Base-by-base conservation (phyloP, 2,888 invertebrate genomes). In the Glyphotaelius pellucidus region DNA sequence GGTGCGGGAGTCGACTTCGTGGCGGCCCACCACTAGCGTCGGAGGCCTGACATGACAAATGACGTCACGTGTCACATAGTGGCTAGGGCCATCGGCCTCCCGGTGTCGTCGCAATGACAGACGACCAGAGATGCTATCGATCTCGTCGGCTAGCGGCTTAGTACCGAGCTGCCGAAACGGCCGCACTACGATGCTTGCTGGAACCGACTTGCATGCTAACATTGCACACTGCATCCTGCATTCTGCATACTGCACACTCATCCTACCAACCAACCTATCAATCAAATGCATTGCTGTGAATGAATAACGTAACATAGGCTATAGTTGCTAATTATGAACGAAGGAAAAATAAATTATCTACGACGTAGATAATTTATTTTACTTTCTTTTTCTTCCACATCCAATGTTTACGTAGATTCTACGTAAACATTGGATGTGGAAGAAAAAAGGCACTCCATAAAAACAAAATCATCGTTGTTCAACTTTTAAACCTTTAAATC, bases 11-110 rank as follows among this genome's bases (percentile, higher is more conserved):
- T 32, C 38, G 89, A 25, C 25, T 67, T 35, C 38, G 89, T 30
- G 80, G 89, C 42, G 80, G 80, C 32, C 35, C 32, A 32, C 25
- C 25, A 35, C n/a, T 30, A 80, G 30, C n/a, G 89, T 80, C 79
- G 38, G 80, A n/a, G 35, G 89, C 38, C 30, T 80, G 86, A 86
- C 90, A 90, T 91, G 91, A 91, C 91, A 89, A 89, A 91, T 89
- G 91, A 89, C 91, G 89, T 91, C 91, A 91, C 91, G 91, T 42
- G 79, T 67, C 25, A 80, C 80, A 35, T 80, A 25, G 35, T 35
- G 80, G 38, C 80, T 87, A 31, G 32, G 87, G 87, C 87, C 67
- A 52, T 47, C 86, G 67, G 87, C 87, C 87, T 87, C 87, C 31
- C 84, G 30, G 79, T 85, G 90, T 90, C 90, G 85, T 85, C 90